Conservation (phyloP, 1,140 invertebrate genomes). For the Diuraphis noxia region DNA sequence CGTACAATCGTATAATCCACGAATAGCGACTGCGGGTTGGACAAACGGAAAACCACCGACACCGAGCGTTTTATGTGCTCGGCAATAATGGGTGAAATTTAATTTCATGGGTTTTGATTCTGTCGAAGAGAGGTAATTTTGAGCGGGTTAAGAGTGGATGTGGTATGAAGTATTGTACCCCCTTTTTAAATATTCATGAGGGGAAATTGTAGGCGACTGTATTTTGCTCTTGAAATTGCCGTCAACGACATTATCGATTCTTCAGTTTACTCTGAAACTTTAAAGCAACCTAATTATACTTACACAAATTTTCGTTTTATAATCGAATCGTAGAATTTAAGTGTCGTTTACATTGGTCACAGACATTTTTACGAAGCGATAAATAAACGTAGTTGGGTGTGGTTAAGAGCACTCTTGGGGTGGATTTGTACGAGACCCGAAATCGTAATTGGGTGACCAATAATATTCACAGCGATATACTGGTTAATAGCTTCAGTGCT, state of each 20-base stretch:
- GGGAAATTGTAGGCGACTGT: not conserved
- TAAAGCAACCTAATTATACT: conserved; percentile 12
- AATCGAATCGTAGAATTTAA: conserved; percentile 17
- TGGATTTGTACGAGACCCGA: not conserved
- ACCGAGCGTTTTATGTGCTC: conserved; percentile 27
- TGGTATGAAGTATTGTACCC: not conserved
- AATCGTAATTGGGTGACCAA: conserved; percentile 1
- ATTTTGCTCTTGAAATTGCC: not conserved
- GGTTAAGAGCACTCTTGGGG: not conserved
- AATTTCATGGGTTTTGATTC: conserved; percentile 54
- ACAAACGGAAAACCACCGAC: conserved; percentile 29
- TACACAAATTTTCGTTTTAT: conserved; percentile 22
- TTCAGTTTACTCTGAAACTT: not conserved
- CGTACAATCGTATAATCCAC: conserved; percentile 10
- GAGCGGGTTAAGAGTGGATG: conserved; percentile 10
- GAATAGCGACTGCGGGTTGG: not conserved
- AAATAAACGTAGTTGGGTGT: conserved; percentile 3
- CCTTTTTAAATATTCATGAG: conserved; percentile 42
- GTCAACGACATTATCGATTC: conserved; percentile 29
- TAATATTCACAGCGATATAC: not conserved
- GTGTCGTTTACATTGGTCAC: conserved; percentile 2
- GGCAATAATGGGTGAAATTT: conserved; percentile 45
- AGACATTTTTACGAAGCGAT: conserved; percentile 17
- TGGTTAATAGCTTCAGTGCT: not conserved
- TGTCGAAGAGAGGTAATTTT: conserved; percentile 19